A percentile compares a stretch with the other conserved stretches of the same genome.
Evolutionary conservation across 2,888 invertebrate species (phyloP).

Genomic region (Hipparchia semele): DNA sequence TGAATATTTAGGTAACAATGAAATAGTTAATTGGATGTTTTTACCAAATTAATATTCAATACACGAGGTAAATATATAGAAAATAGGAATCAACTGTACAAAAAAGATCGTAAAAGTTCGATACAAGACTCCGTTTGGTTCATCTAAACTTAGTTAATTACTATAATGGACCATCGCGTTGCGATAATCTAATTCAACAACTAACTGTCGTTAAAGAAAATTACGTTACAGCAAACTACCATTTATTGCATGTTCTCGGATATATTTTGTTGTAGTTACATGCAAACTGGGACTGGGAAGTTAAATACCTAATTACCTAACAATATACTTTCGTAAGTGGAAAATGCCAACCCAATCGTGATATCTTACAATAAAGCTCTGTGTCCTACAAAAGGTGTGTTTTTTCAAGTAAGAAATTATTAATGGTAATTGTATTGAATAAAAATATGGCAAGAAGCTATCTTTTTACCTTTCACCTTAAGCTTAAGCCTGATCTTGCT

Average conservation of each 20-base stretch:
- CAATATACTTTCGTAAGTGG: neutral
- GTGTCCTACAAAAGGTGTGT: neutral
- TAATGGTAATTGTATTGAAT: no score
- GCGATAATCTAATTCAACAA: constrained; percentile 62
- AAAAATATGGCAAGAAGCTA: neutral
- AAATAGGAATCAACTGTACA: neutral
- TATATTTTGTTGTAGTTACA: constrained; percentile 18
- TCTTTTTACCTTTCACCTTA: neutral
- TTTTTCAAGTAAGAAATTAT: no score
- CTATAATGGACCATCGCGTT: constrained; percentile 62
- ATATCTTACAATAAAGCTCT: neutral
- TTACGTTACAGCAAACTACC: constrained; percentile 25
- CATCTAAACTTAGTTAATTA: constrained; percentile 59
- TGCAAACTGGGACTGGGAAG: neutral
- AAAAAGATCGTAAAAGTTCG: constrained; percentile 9
- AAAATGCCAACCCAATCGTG: neutral
- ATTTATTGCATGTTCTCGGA: constrained; percentile 25
- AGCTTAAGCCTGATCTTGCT: neutral
- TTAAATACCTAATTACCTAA: neutral
- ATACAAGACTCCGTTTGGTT: constrained; percentile 41
- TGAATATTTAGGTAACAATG: no score
- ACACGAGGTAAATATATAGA: neutral
- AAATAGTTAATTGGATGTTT: no score
- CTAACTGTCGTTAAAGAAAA: constrained; percentile 47
- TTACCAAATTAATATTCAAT: neutral